These are phyloP conservation scores for Corticium candelabrum DNA, from an alignment of 37 sponge, comb jelly and placozoan genomes.

Conservation along the genomic window DNA sequence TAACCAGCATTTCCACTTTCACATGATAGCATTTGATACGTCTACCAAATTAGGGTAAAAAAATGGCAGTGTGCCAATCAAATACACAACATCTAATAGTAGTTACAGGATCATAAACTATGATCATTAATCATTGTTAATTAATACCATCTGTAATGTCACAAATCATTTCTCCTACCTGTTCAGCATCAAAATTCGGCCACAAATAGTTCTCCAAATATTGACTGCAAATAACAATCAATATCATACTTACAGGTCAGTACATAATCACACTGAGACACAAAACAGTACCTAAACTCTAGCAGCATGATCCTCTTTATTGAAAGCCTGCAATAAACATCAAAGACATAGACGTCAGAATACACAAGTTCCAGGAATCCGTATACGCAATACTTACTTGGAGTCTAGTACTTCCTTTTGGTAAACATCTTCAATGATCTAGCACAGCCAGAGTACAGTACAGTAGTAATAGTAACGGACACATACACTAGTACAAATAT, in stretches of 20 bases:
- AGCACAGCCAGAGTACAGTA: too few species aligned
- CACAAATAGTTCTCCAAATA: slow-evolving; percentile 96
- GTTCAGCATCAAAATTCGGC: slow-evolving; percentile 68
- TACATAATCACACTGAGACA: not conserved
- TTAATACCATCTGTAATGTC: too few species aligned
- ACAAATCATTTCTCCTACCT: slow-evolving; percentile 6
- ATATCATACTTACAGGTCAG: not conserved
- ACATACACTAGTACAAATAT: too few species aligned
- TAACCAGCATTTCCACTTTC: too few species aligned
- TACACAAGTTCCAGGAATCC: not conserved
- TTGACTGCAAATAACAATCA: slow-evolving; percentile 70
- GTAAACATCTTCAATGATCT: slow-evolving; percentile 22
- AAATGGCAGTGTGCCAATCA: too few species aligned
- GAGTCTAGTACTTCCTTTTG: slow-evolving; percentile 11
- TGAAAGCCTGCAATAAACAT: slow-evolving; percentile 41
- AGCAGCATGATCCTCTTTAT: slow-evolving; percentile 47
- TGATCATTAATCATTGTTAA: too few species aligned
- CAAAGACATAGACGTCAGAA: slow-evolving; percentile 7
- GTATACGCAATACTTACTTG: slow-evolving; percentile 15
- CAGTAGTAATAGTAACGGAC: too few species aligned
- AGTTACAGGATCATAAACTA: too few species aligned
- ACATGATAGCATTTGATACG: too few species aligned
- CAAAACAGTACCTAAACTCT: slow-evolving; percentile 49
- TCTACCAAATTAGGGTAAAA: too few species aligned
- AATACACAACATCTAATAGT: too few species aligned